Conservation (phyloP, 2,113 vertebrate genomes). For the Vidua macroura region DNA sequence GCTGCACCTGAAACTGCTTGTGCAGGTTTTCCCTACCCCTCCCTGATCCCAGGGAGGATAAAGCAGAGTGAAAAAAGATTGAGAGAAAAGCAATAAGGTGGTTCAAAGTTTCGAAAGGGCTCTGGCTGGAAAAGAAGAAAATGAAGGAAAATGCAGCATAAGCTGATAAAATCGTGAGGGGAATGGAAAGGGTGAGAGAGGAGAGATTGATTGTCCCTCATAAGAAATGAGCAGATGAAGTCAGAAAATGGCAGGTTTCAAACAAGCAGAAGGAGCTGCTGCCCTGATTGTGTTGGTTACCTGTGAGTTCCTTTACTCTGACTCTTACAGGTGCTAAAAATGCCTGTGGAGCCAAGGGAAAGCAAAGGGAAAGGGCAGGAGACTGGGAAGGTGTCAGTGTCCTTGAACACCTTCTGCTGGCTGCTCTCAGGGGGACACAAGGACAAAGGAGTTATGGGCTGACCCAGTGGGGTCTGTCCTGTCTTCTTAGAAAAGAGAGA, state of each 20-base stretch:
- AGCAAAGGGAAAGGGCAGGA: not conserved
- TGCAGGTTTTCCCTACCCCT: not conserved
- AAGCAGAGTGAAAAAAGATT: not conserved
- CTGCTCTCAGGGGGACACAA: not conserved
- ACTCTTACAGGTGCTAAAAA: not conserved
- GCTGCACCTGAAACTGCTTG: not conserved
- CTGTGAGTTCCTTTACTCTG: not conserved
- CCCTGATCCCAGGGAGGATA: not conserved
- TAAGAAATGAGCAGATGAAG: not conserved
- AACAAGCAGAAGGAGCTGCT: not conserved
- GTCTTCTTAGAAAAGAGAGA: not conserved
- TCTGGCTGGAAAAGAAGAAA: not conserved
- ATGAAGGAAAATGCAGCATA: not conserved
- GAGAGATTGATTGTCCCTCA: not conserved
- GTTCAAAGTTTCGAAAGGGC: not conserved
- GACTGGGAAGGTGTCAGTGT: fast-evolving
- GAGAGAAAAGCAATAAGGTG: not conserved
- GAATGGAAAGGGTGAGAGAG: not conserved
- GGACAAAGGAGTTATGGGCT: not conserved
- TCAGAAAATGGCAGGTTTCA: not conserved
- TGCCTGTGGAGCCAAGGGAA: fast-evolving
- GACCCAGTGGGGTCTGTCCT: not conserved
- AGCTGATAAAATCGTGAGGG: not conserved
- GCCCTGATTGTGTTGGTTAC: not conserved
- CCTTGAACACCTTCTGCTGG: not conserved